These are phyloP conservation scores for Babylonia areolata DNA, from an alignment of 1,140 invertebrate genomes.

Conservation along the genomic window DNA sequence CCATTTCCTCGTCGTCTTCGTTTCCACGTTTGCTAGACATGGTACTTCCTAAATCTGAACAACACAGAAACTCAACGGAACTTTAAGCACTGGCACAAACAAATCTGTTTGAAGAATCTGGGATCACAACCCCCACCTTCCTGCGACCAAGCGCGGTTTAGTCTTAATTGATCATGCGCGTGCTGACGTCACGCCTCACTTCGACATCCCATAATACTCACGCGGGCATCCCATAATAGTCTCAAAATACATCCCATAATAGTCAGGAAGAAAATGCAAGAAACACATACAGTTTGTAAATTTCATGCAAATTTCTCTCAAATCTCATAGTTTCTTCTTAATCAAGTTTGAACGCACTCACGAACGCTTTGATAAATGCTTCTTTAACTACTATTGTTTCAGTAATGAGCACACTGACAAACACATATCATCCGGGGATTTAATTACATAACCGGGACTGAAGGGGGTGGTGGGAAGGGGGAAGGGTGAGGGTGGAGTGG, in stretches of 20 bases:
- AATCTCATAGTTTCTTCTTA: background rate
- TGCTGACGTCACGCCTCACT: conserved; percentile 63
- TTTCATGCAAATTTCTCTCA: background rate
- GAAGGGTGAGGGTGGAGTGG: background rate
- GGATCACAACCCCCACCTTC: conserved; percentile 52
- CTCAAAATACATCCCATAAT: conserved; percentile 18
- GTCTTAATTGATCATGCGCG: conserved; percentile 61
- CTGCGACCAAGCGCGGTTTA: conserved; percentile 6
- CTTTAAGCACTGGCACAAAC: background rate
- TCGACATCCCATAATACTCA: conserved; percentile 61
- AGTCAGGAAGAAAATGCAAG: background rate
- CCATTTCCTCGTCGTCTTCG: conserved; percentile 53
- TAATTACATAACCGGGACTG: background rate
- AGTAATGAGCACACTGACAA: background rate
- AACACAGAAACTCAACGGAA: conserved; percentile 2
- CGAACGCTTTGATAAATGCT: background rate
- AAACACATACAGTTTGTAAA: background rate
- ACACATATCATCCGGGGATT: background rate
- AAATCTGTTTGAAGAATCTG: background rate
- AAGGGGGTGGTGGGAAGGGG: background rate
- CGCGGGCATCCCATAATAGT: conserved; percentile 44
- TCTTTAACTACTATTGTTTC: background rate
- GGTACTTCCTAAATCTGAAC: conserved; percentile 35
- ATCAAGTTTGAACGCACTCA: background rate
- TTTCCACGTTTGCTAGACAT: conserved; percentile 48